Conservation (phyloP, 92 coral and sea anemone genomes). For the Zoanthus sociatus region DNA sequence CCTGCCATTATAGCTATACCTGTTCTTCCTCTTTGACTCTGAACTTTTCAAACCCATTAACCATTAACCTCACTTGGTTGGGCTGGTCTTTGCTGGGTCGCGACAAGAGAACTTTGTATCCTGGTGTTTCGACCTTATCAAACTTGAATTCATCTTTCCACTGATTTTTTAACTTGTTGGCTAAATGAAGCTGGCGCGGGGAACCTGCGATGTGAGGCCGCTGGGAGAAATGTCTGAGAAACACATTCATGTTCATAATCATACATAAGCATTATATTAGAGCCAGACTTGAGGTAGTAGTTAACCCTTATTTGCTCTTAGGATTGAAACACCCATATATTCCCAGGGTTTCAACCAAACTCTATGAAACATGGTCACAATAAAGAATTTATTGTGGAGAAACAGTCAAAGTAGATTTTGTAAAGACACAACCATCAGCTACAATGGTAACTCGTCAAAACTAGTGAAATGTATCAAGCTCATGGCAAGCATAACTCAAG, state of each 20-base stretch:
- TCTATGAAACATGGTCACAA: too few species aligned
- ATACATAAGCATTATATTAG: too few species aligned
- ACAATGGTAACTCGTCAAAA: too few species aligned
- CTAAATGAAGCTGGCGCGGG: neutral
- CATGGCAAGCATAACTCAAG: too few species aligned
- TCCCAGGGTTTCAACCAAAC: too few species aligned
- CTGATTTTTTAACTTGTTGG: neutral
- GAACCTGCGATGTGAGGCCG: conserved; percentile 44
- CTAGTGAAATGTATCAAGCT: too few species aligned
- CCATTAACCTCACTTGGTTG: conserved; percentile 41
- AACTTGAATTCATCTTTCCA: conserved; percentile 40
- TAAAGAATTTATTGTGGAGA: too few species aligned
- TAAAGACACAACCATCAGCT: too few species aligned
- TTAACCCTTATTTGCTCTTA: too few species aligned
- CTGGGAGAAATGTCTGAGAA: conserved; percentile 11
- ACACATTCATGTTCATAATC: neutral
- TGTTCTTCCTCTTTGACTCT: conserved; percentile 34
- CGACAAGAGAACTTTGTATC: conserved; percentile 31
- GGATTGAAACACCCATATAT: too few species aligned
- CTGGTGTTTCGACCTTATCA: conserved; percentile 26
- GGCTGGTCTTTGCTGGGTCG: conserved; percentile 6
- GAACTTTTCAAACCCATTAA: conserved; percentile 22
- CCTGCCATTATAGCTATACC: conserved; percentile 17
- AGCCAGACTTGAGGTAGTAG: too few species aligned
- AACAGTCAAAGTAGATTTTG: too few species aligned